Conservation (phyloP, 2,888 invertebrate species). For the Automeris io region DNA sequence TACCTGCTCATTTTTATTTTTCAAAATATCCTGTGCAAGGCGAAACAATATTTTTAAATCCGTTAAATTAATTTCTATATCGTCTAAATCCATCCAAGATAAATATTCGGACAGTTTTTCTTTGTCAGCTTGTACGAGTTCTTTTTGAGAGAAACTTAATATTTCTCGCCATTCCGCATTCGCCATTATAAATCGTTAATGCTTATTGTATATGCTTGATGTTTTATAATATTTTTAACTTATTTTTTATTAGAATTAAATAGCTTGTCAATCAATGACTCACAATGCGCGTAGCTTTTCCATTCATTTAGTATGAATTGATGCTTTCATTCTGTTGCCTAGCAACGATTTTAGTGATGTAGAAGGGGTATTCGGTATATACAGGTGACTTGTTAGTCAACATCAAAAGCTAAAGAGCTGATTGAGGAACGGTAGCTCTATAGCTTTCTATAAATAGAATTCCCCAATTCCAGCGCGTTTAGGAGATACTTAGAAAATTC, state of each 20-base stretch:
- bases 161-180: constrained; percentile 79
- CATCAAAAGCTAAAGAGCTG: no score
- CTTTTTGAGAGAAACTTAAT: constrained; percentile 69
- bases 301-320: no score
- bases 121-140: constrained; percentile 77
- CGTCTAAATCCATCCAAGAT: constrained; percentile 78
- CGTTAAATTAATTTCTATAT: constrained; percentile 72
- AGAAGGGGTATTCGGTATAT: no score
- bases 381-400: no score
- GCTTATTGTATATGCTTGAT: constrained; percentile 4
- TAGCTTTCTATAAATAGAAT: no score
- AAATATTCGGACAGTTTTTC: constrained; percentile 79
- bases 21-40: constrained; percentile 81
- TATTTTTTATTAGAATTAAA: neutral
- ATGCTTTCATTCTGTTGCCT: constrained; percentile 44
- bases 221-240: constrained; percentile 5
- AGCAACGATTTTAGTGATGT: constrained; percentile 28
- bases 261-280: neutral
- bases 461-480: no score
- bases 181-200: constrained; percentile 36
- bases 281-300: no score
- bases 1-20: constrained; percentile 83
- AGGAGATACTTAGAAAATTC: no score
- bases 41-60: constrained; percentile 77
- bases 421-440: no score